These are phyloP conservation scores for Cryptotis parvus DNA, from an alignment of 2,113 vertebrate species.

Conservation along the genomic window DNA sequence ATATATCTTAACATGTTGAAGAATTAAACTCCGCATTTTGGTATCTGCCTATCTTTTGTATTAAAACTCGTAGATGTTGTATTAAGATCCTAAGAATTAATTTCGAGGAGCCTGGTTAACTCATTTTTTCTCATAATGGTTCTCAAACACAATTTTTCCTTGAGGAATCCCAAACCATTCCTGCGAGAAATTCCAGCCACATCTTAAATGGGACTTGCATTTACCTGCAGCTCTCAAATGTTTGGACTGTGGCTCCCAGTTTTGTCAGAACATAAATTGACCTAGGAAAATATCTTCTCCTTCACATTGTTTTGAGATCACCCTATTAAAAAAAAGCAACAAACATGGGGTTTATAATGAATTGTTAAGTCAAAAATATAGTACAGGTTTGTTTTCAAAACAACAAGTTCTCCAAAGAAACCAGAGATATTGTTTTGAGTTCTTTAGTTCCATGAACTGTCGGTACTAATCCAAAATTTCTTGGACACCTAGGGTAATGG, in stretches of 20 bases:
- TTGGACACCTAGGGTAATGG: fast-evolving
- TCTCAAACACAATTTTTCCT: not conserved
- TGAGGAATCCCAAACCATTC: not conserved
- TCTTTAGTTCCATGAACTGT: not conserved
- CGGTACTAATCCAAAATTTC: not conserved
- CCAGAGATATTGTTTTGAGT: no score
- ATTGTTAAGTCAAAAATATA: fast-evolving
- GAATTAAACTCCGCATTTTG: not conserved
- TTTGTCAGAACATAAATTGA: conserved; percentile 72
- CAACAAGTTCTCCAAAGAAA: not conserved
- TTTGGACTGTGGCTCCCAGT: conserved; percentile 76
- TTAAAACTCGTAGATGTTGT: not conserved
- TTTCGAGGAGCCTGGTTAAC: not conserved
- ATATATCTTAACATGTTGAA: not conserved
- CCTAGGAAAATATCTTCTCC: conserved; percentile 80
- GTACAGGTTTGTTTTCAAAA: not conserved
- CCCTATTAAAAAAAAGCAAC: conserved; percentile 67
- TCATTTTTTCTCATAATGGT: not conserved
- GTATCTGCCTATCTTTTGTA: not conserved
- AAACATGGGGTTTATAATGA: not conserved
- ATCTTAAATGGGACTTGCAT: fast-evolving
- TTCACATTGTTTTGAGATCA: conserved; percentile 68
- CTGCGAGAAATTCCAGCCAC: not conserved
- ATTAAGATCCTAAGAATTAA: not conserved
- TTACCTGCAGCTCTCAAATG: conserved; percentile 82